Evolutionary conservation across 2,888 invertebrate species (phyloP).

Genomic region (Cosmopolites sordidus): DNA sequence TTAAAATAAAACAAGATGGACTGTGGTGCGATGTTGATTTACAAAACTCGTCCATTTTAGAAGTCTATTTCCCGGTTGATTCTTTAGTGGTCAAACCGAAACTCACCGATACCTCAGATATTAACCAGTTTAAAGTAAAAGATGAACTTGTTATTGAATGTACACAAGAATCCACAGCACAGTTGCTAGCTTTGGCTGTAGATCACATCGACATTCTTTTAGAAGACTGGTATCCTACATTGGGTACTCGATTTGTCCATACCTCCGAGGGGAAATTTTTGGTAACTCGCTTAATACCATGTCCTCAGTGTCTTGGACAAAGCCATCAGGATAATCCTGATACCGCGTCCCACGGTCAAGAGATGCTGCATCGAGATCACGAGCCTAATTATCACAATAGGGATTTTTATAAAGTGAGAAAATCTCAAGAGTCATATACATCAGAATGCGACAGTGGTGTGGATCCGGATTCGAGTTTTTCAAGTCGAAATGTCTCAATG

Average conservation of each 20-base stretch:
- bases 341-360: slow-evolving; percentile 19
- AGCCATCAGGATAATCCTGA: slow-evolving; percentile 23
- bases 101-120: slow-evolving; percentile 36
- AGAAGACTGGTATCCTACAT: slow-evolving; percentile 95
- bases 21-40: slow-evolving; percentile 82
- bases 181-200: slow-evolving; percentile 80
- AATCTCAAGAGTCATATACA: slow-evolving; percentile 68
- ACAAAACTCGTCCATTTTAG: slow-evolving; percentile 74
- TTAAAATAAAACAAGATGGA: slow-evolving; percentile 77
- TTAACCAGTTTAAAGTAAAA: slow-evolving; percentile 36
- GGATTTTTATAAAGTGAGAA: slow-evolving; percentile 45
- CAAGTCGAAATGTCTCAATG: slow-evolving; percentile 77
- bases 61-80: slow-evolving; percentile 77
- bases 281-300: slow-evolving; percentile 89
- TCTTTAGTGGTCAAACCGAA: slow-evolving; percentile 56
- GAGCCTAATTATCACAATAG: slow-evolving; percentile 15
- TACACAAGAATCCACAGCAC: slow-evolving; percentile 72
- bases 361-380: slow-evolving; percentile 3
- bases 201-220: slow-evolving; percentile 94
- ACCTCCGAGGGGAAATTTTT: slow-evolving; percentile 94
- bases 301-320: slow-evolving; percentile 72
- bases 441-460: slow-evolving; percentile 88
- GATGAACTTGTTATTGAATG: slow-evolving; percentile 67
- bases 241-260: slow-evolving; percentile 95
- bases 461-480: slow-evolving; percentile 76